Evolutionary conservation across 2,888 invertebrate species (phyloP), one percentile per base, ranked within the genome.

Genomic region (Diabrotica balteata): DNA sequence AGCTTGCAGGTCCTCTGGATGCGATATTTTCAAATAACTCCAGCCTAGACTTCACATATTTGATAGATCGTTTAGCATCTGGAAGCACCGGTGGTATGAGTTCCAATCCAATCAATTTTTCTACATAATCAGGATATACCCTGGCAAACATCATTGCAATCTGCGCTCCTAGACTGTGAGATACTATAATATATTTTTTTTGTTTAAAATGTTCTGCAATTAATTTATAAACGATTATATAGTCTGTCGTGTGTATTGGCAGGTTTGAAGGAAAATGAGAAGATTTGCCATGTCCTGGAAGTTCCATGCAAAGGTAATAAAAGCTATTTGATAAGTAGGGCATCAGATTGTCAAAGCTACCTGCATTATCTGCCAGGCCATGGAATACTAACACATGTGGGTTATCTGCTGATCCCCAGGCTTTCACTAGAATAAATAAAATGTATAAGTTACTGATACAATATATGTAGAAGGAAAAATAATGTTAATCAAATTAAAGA

Each of bases 261-360:
- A 81, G 67, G 69, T 76, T 67, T 32, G 76, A 72, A 0, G 88
- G 88, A 52, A 86, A 85, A 22, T 86, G 86, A 64, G 87, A 87
- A 0, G 90, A 90, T 51, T 80, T 85, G 0, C 90, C 90, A 71
- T 86, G 88, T 0, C 91, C 88, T 0, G 90, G 90, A 4, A 90
- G 79, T 75, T 90, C 90, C 53, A 86, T 77, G 68, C 84, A 83
- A 45, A 86, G 81, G 75, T 80, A 88, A 73, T 76, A 86, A 78
- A 75, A 85, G 47, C 8, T 79, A 9, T 77, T 79, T 0, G 89
- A 87, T 47, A 91, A 77, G 17, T 85, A 76, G n/a, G 85, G 85
- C 11, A 89, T 84, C 2, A 91, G 77, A 0, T 85, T 83, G 65
- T 90, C 85, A 79, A 89, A 90, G 53, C 86, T 85, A 1, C 87